Base-by-base conservation (phyloP, 2,113 vertebrate species). In the Myotis brandtii region DNA sequence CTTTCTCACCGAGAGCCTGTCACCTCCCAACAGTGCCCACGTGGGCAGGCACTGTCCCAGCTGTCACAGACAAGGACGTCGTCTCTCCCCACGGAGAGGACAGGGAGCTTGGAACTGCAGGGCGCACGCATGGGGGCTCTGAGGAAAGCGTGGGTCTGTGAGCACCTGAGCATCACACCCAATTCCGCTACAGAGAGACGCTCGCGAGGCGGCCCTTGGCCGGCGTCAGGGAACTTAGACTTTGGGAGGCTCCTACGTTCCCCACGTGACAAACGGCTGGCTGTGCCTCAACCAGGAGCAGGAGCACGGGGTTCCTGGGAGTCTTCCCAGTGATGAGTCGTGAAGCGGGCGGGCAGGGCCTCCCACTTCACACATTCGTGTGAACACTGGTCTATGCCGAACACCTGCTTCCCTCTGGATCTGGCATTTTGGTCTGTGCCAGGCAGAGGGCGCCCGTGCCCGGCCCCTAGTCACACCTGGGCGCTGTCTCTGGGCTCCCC, bases 91-190 rank as follows among this genome's bases (percentile, higher is more conserved):
- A 3, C 6, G 13, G 50, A 20, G 17, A 64, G 23, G 66, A 6
- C 20, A 0, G 34, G 5, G 30, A 9, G 48, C 1, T 3, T 1
- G 0, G 0, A 2, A 2, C 0, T 14, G 9, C 1, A 20, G 7
- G 80, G 52, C 10, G 48, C n/a, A n/a, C 27, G 17, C 23, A 0
- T 0, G 5, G 5, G 23, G 2, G 1, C 5, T 34, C 64, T 72
- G 37, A 37, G 3, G 52, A 72, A 10, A 18, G n/a, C 40, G 37
- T 6, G 73, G 69, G 48, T 6, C 23, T 25, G 25, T 20, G 72
- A 56, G 18, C 14, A 16, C 20, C 20, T 21, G 23, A 5, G 14
- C 10, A 9, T 16, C 7, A 25, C 56, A 25, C 56, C 25, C 6
- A 20, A 21, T 0, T 54, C 54, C 8, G 54, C 54, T 56, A 20